phyloP scores from a whole-genome alignment of 2,888 invertebrate species.

The Chrysolina americana region DNA sequence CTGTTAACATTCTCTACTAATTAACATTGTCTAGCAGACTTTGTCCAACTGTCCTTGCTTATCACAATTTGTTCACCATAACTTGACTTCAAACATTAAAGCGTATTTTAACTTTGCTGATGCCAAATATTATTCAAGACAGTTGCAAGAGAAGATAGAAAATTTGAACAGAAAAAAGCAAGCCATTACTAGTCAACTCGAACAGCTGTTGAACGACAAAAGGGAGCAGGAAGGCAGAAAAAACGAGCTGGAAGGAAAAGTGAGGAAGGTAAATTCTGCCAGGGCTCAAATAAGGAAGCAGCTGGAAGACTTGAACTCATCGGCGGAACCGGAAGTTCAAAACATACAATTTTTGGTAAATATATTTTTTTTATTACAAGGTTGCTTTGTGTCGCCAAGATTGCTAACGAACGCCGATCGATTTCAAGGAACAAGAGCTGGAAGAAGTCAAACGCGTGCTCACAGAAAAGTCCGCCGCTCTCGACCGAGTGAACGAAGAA shows the following conservation, averaged over 20 bases:
- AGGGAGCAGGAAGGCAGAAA: conserved; percentile 55
- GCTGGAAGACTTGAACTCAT: conserved; percentile 61
- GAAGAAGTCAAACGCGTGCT: conserved; percentile 66
- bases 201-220: conserved; percentile 57
- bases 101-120: too few species aligned
- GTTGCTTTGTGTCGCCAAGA: conserved; percentile 22
- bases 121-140: conserved; percentile 39
- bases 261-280: conserved; percentile 57
- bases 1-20: too few species aligned
- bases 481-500: conserved; percentile 61
- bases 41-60: too few species aligned
- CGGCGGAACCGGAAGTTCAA: conserved; percentile 65
- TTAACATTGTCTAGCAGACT: too few species aligned
- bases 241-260: conserved; percentile 60
- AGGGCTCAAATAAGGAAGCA: conserved; percentile 56
- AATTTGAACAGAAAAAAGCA: conserved; percentile 63
- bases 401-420: not conserved
- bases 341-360: conserved; percentile 62
- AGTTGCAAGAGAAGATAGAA: conserved; percentile 53
- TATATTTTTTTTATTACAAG: conserved; percentile 51
- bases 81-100: too few species aligned
- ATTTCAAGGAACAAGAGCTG: conserved; percentile 63
- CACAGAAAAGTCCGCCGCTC: conserved; percentile 66
- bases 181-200: conserved; percentile 57
- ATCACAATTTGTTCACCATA: too few species aligned